Evolutionary conservation across 2,113 vertebrate genomes (phyloP).

Genomic region (Ascaphus truei): DNA sequence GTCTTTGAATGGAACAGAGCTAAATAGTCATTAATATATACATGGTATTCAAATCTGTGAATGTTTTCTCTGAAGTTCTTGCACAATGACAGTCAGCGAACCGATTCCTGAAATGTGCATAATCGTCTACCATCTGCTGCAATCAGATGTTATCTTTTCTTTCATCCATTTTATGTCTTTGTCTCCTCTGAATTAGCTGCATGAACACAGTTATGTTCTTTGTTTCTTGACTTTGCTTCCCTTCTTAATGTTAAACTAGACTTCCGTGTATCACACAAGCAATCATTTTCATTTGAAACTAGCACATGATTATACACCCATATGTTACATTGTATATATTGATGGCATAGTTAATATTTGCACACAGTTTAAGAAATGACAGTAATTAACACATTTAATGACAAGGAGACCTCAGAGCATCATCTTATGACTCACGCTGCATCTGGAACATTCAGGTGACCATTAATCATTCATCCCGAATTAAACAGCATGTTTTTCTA

Average conservation of each 20-base stretch:
- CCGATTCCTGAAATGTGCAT: constrained; percentile 12
- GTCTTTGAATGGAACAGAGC: background rate
- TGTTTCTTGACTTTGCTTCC: constrained; percentile 12
- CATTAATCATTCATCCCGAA: constrained; percentile 18
- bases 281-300: constrained; percentile 16
- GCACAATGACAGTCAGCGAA: constrained; percentile 3
- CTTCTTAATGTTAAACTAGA: background rate
- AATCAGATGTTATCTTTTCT: constrained; percentile 25
- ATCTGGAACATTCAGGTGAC: constrained; percentile 2
- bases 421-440: background rate
- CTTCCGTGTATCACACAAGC: background rate
- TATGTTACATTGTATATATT: constrained; percentile 10
- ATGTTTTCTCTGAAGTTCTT: constrained; percentile 1
- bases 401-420: background rate
- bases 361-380: constrained; percentile 8
- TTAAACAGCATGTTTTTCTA: no score
- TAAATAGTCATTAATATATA: constrained; percentile 2
- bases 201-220: constrained; percentile 27
- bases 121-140: constrained; percentile 31
- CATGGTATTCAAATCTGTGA: background rate
- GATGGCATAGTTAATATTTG: background rate
- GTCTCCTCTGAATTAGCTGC: constrained; percentile 35
- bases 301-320: constrained; percentile 15
- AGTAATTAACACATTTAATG: constrained; percentile 24
- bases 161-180: constrained; percentile 16